Percentiles rank a stretch among this genome's conserved stretches.
phyloP scores from a whole-genome alignment of 1,140 invertebrate genomes.

The Ceratosolen solmsi region DNA sequence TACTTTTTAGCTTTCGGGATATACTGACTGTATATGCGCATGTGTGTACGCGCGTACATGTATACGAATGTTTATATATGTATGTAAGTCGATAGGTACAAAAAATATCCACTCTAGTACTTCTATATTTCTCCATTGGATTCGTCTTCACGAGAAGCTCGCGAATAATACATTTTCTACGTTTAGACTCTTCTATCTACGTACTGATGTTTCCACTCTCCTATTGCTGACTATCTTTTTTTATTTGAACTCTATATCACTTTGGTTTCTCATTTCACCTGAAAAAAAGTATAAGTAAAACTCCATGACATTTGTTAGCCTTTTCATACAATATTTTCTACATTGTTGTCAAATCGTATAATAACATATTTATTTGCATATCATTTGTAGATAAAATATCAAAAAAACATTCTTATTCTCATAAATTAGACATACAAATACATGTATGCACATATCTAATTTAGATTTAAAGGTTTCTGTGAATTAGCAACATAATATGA shows the following conservation, averaged over 20 bases:
- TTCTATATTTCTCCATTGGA: conserved; percentile 28
- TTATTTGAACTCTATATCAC: conserved; percentile 29
- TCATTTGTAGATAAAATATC: too few species aligned
- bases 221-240: conserved; percentile 40
- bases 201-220: conserved; percentile 51
- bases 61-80: background rate
- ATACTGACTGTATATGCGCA: background rate
- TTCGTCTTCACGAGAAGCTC: conserved; percentile 53
- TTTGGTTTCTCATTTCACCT: conserved; percentile 24
- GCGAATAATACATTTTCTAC: conserved; percentile 56
- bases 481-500: too few species aligned
- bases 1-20: background rate
- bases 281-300: conserved; percentile 22
- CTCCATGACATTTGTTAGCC: conserved; percentile 12
- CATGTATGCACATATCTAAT: too few species aligned
- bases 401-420: too few species aligned
- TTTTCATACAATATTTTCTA: background rate
- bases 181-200: conserved; percentile 53
- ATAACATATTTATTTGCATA: background rate
- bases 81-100: background rate
- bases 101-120: conserved; percentile 49
- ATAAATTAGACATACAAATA: too few species aligned
- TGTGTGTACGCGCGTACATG: too few species aligned
- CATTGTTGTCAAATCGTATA: background rate
- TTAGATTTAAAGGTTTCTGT: background rate